phyloP scores from a whole-genome alignment of 2,113 vertebrate genomes.

The Chamaetylas fuelleborni region DNA sequence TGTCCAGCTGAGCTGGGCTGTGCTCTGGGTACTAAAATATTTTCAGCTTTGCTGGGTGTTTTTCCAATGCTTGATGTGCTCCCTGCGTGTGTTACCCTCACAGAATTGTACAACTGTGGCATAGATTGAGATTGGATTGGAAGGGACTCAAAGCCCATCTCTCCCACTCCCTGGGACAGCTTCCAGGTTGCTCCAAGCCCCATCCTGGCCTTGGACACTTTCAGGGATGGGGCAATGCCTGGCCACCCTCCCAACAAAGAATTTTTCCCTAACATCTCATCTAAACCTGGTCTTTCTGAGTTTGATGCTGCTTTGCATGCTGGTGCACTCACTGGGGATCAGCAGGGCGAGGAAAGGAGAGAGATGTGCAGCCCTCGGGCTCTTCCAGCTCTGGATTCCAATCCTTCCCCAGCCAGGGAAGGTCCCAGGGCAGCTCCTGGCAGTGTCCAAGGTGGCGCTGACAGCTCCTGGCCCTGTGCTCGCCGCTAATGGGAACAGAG shows the following conservation, averaged over 20 bases:
- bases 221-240: not conserved
- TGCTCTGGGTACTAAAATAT: not conserved
- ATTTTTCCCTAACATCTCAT: not conserved
- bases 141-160: not conserved
- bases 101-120: not conserved
- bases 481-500: not conserved
- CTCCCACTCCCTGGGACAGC: not conserved
- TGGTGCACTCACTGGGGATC: not conserved
- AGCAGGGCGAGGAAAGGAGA: not conserved
- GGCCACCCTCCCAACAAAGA: not conserved
- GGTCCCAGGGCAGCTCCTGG: not conserved
- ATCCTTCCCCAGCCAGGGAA: not conserved
- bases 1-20: accelerated
- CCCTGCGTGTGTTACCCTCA: not conserved
- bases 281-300: not conserved
- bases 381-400: not conserved
- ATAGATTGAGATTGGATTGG: too few species aligned
- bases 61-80: not conserved
- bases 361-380: not conserved
- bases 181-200: not conserved
- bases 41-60: not conserved
- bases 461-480: not conserved
- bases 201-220: not conserved
- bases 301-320: not conserved
- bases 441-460: not conserved